These are phyloP conservation scores for Recurvirostra avosetta DNA, from an alignment of 2,113 vertebrate species.

Conservation along the genomic window DNA sequence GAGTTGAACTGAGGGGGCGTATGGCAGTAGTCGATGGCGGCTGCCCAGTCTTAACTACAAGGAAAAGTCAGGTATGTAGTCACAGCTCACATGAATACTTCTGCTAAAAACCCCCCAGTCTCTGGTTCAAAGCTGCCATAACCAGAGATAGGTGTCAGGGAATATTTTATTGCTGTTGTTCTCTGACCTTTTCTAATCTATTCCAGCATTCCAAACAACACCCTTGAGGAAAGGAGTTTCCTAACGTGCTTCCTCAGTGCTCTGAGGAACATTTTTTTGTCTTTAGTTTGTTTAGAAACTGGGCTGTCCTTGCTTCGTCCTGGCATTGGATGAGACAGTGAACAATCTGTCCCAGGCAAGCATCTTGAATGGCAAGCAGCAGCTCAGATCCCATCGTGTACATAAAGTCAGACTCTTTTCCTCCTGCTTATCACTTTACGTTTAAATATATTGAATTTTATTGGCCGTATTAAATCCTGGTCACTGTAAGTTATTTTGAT, in stretches of 20 bases:
- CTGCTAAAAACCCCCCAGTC: background rate
- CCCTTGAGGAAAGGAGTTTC: background rate
- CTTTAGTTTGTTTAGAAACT: background rate
- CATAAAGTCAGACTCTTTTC: background rate
- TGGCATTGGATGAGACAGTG: background rate
- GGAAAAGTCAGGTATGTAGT: background rate
- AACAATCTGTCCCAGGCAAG: background rate
- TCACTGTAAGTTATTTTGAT: background rate
- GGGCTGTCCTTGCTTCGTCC: background rate
- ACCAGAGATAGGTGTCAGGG: background rate
- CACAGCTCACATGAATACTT: background rate
- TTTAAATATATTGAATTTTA: background rate
- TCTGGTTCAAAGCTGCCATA: background rate
- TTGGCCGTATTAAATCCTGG: background rate
- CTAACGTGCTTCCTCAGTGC: background rate
- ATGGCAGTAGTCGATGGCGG: background rate
- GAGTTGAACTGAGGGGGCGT: background rate
- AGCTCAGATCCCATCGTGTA: background rate
- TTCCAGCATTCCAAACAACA: background rate
- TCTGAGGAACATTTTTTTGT: background rate
- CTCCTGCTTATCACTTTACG: background rate
- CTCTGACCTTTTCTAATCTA: background rate
- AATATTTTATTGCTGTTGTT: background rate
- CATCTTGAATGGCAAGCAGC: background rate
- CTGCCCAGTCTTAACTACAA: background rate